Percentiles rank a stretch among this genome's conserved stretches.
These are phyloP conservation scores for Oncorhynchus kisutch DNA, from an alignment of 2,113 vertebrate genomes.

Conservation along the genomic window DNA sequence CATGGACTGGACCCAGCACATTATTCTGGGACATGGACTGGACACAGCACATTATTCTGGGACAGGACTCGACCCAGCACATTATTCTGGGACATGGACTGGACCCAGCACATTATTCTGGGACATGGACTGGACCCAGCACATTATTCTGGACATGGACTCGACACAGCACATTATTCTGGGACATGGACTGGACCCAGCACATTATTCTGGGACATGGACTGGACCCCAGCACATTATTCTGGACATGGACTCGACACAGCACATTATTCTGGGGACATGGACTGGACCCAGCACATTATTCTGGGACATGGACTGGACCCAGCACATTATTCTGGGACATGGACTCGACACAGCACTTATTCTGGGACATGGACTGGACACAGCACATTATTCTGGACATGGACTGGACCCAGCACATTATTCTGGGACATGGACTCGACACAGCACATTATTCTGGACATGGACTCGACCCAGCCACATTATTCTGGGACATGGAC, in stretches of 20 bases:
- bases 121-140: conserved; percentile 51
- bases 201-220: conserved; percentile 32
- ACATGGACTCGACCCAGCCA: conserved; percentile 54
- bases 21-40: conserved; percentile 47
- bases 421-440: conserved; percentile 45
- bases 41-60: conserved; percentile 34
- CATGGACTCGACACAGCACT: conserved; percentile 56
- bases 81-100: too few species aligned
- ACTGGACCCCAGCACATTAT: too few species aligned
- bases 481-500: too few species aligned
- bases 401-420: conserved; percentile 50
- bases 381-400: conserved; percentile 32
- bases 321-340: conserved; percentile 28
- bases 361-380: too few species aligned
- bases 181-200: conserved; percentile 50
- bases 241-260: too few species aligned
- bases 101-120: conserved; percentile 35
- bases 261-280: conserved; percentile 28
- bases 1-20: conserved; percentile 38
- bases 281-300: conserved; percentile 49
- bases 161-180: conserved; percentile 36
- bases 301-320: conserved; percentile 50
- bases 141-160: too few species aligned
- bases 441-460: conserved; percentile 34
- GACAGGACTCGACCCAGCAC: conserved; percentile 54